Base-by-base conservation (phyloP, 2,113 vertebrate species). In the Ahaetulla prasina region DNA sequence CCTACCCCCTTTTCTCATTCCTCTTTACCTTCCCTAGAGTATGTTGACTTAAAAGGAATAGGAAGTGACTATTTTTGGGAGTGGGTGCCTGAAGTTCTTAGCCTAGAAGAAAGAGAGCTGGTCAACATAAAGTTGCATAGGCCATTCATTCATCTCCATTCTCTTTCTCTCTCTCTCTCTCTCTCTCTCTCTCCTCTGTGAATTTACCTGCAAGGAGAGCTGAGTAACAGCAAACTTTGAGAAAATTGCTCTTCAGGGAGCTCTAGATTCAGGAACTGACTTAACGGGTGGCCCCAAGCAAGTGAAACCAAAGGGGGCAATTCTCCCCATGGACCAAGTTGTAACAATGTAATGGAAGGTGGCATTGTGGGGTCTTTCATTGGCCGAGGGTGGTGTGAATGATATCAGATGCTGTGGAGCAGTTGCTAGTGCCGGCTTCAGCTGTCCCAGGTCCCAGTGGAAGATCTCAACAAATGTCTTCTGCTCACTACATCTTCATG, bases 291-390 rank as follows among this genome's bases (percentile, higher is more conserved):
- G 8, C 88, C 74, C 80, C 45, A 30, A 63, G 60, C 14, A 52
- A 85, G 52, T 43, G 0, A 45, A 49, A 23, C 43, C 25, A 39
- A 84, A 39, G 52, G 50, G 22, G 50, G 43, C 11, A 4, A 63
- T 87, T 84, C 87, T 57, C 68, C 60, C 23, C 39, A 39, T 89
- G 92, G 92, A 92, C 92, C 88, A 92, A 92, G 88, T 47, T 18
- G 9, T 35, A 87, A 49, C 5, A 20, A 53, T n/a, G 47, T 2
- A 27, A 50, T 47, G 39, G 22, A 7, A n/a, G 22, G 23, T 52
- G 23, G 25, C 14, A n/a, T 25, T 43, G 68, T 47, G 49, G 47
- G 18, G 22, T 88, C 68, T n/a, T 30, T 47, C 39, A 7, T 14
- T 88, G 52, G 45, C 23, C 23, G 47, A 10, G 43, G 47, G 1